Evolutionary conservation across 2,113 vertebrate genomes (phyloP), one percentile per base, ranked within the genome.

Genomic region (Salvelinus namaycush): DNA sequence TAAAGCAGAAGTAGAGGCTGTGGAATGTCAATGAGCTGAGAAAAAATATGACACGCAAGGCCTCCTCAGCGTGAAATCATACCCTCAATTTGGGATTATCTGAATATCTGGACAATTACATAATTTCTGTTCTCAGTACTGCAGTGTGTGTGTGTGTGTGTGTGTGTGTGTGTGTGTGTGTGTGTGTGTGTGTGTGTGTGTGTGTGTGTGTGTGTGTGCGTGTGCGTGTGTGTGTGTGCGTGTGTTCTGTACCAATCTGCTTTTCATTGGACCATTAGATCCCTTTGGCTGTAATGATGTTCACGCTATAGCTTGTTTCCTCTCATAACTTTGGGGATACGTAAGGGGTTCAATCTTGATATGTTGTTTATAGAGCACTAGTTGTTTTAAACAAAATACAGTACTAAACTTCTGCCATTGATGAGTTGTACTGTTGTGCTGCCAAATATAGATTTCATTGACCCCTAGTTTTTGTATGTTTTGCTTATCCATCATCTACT

Each of bases 101-200:
- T 65, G 71, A 76, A 84, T 90, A 81, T 70, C 77, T 83, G 62
- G 2, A 73, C 74, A 29, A 80, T 84, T 88, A 91, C 62, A 73
- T 87, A 74, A 84, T 75, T 48, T 83, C 29, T 80, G 39, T 74
- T 79, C 68, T 81, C 39, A 44, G 39, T 44, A n/a, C 51, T 86
- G 76, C 75, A 72, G n/a, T 8, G 7, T 39, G 7, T 39, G 34
- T 31, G 49, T 14, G 18, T 78, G 79, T 60, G 5, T 26, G 20
- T 57, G 49, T 70, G 66, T 39, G 34, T 39, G 34, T 39, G 34
- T 31, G 31, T 31, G 29, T 31, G 29, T 31, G 29, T 5, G 34
- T 34, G 34, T 8, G 34, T 39, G 34, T 39, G 34, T 39, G 29
- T 31, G 29, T 31, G 29, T 31, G 29, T 31, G 34, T 39, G 39